Evolutionary conservation across 2,113 vertebrate genomes (phyloP).

Genomic region (Pholis gunnellus): DNA sequence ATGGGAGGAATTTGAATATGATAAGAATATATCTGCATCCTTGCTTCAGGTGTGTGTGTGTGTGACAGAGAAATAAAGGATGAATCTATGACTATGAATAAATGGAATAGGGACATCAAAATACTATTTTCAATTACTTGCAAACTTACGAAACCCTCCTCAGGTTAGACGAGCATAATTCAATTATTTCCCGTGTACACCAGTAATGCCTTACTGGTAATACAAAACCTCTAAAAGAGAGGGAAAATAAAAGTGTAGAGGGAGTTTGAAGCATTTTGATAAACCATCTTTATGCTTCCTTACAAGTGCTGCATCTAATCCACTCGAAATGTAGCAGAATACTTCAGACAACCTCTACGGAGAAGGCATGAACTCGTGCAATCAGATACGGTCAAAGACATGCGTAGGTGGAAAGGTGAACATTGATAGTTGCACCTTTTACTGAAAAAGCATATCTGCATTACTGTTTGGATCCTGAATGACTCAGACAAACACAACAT

Average conservation of each 20-base stretch:
- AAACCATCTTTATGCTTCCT: not conserved
- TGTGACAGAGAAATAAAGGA: not conserved
- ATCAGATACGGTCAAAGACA: conserved; percentile 1
- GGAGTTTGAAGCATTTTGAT: not conserved
- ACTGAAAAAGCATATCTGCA: not conserved
- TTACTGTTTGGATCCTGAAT: not conserved
- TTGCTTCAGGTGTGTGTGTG: not conserved
- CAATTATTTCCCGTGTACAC: not conserved
- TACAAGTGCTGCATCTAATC: not conserved
- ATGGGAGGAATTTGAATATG: not conserved
- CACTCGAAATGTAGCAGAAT: not conserved
- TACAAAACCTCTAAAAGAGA: not conserved
- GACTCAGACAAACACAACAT: not conserved
- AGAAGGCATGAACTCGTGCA: not conserved
- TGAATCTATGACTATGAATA: not conserved
- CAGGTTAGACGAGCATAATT: conserved; percentile 17
- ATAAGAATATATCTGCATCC: not conserved
- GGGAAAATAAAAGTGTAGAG: not conserved
- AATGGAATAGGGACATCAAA: not conserved
- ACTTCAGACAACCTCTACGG: not conserved
- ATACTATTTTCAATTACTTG: conserved; percentile 9
- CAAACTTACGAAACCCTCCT: not conserved
- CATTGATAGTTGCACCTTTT: not conserved
- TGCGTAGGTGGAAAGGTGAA: not conserved
- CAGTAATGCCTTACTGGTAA: not conserved